Evolutionary conservation across 2,888 invertebrate genomes (phyloP).

Genomic region (Lutraria lutraria): DNA sequence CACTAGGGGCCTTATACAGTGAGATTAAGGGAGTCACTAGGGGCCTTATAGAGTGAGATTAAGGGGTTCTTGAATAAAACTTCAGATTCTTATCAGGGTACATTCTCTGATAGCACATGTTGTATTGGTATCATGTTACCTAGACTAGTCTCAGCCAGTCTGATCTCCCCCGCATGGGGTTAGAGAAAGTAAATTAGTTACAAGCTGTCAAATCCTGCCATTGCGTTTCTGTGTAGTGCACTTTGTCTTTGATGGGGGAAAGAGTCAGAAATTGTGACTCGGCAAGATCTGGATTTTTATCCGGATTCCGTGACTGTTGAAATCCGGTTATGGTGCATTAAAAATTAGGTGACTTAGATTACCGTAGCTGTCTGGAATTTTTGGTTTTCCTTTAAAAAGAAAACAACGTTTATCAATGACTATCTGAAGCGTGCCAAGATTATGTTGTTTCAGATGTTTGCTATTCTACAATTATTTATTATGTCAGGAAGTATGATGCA

Average conservation of each 20-base stretch:
- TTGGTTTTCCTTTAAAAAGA: neutral
- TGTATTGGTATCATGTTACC: neutral
- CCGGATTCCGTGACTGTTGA: too few relatives aligned
- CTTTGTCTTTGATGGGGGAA: too few relatives aligned
- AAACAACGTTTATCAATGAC: neutral
- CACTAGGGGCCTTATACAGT: neutral
- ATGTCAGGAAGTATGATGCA: neutral
- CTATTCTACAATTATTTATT: neutral
- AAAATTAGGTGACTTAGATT: too few relatives aligned
- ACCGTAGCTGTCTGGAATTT: neutral
- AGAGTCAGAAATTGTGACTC: too few relatives aligned
- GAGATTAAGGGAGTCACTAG: neutral
- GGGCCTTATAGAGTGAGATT: neutral
- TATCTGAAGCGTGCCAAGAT: constrained; percentile 2
- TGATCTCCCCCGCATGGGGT: neutral
- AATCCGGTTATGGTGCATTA: too few relatives aligned
- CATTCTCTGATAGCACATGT: neutral
- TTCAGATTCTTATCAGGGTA: neutral
- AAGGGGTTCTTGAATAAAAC: neutral
- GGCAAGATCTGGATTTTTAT: too few relatives aligned
- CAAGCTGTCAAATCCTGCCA: neutral
- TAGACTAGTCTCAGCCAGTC: neutral
- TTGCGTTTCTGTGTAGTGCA: neutral
- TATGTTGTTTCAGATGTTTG: neutral
- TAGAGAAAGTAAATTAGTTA: neutral